phyloP scores from a whole-genome alignment of 2,888 invertebrate species.

The Lordiphosa fenestrarum region DNA sequence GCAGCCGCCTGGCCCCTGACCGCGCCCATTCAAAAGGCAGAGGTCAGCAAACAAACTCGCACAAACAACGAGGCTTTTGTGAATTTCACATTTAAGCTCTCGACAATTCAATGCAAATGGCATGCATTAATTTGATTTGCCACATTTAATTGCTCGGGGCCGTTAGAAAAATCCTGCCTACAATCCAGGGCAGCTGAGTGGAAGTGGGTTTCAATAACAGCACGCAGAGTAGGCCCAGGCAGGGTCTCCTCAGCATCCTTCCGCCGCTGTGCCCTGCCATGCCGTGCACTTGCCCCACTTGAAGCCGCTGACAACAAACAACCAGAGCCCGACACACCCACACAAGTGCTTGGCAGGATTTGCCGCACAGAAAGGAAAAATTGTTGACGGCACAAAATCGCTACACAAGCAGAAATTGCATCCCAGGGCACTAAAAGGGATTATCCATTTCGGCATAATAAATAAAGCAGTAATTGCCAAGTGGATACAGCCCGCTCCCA shows the following conservation, averaged over 20 bases:
- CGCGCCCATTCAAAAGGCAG: conserved; percentile 5
- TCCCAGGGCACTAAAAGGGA: conserved; percentile 64
- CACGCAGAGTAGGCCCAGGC: background rate
- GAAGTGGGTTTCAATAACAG: too few relatives aligned
- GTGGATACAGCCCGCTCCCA: conserved; percentile 44
- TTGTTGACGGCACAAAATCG: conserved; percentile 57
- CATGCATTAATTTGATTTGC: background rate
- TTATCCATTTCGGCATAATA: conserved; percentile 77
- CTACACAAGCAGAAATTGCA: conserved; percentile 71
- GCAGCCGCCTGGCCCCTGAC: too few relatives aligned
- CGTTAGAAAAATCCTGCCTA: background rate
- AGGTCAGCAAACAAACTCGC: conserved; percentile 15
- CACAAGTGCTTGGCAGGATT: conserved; percentile 38
- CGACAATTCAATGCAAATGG: background rate
- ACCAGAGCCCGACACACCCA: background rate
- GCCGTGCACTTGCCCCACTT: background rate
- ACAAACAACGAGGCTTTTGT: conserved; percentile 9
- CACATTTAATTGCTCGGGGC: background rate
- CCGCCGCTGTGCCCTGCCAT: background rate
- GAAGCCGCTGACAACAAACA: conserved; percentile 1
- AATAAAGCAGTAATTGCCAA: conserved; percentile 74
- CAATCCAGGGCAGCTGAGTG: background rate
- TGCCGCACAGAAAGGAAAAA: conserved; percentile 35
- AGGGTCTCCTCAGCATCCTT: background rate
- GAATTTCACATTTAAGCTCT: conserved; percentile 20